Evolutionary conservation across 2,888 invertebrate species (phyloP), one percentile per base, ranked within the genome.

Genomic region (Prenolepis imparis): DNA sequence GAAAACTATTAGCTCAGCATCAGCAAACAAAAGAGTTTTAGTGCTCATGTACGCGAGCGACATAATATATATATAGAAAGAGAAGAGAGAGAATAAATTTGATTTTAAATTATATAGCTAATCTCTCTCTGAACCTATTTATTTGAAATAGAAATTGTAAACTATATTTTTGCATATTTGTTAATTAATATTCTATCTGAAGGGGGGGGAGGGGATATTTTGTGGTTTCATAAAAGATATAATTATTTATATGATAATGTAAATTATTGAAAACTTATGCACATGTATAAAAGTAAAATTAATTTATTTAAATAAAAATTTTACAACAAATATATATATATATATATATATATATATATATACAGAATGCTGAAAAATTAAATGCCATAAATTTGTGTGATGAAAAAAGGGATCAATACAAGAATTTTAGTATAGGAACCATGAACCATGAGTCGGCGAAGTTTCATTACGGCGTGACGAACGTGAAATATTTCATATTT

Each of bases 291-390:
- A 36, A 18, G 11, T 55, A 36, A 74, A 36, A 73, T 21, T 41
- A 39, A 39, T 75, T 64, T 39, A 66, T 28, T 66, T 66, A 18
- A 12, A 55, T 39, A 39, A 75, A 64, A 48, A 66, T 77, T 77
- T 28, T 28, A 28, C 28, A 28, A 28, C 28, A 28, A 28, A 28
- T 28, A 28, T 28, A 28, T 28, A 28, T 28, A 3, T 28, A n/a
- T 28, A 28, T 28, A 28, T 28, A 3, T 28, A 28, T 3, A 28
- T n/a, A n/a, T 28, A 28, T 28, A 28, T 28, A 3, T 28, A 28
- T 3, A 28, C 28, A 28, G 28, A 3, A 28, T 3, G 3, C 1
- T 28, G 3, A 28, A 28, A 28, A 28, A 28, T 3, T 28, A 28
- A n/a, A n/a, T 3, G 28, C 28, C 3, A 28, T 28, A 28, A 28